phyloP scores from a whole-genome alignment of 2,797 vertebrate genomes.

The Mormyrops boulengeri region DNA sequence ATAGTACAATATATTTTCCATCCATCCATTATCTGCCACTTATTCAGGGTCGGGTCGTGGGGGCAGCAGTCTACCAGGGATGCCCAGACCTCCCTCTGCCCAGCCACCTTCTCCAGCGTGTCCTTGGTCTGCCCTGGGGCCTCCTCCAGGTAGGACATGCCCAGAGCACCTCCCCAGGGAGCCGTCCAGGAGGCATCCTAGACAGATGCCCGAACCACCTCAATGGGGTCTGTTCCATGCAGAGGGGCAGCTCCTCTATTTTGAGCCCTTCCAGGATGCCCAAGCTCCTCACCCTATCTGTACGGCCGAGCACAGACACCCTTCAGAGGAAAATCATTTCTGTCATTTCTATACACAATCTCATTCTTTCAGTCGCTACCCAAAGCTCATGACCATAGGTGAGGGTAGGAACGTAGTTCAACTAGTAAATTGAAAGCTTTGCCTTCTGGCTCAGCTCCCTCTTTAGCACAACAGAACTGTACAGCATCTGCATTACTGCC shows the following conservation, averaged over 20 bases:
- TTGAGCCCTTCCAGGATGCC: background rate
- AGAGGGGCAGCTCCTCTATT: background rate
- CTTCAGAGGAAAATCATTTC: background rate
- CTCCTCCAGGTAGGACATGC: background rate
- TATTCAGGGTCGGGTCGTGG: background rate
- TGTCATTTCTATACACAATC: background rate
- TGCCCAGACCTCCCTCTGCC: background rate
- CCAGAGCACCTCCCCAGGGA: background rate
- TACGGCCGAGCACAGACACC: background rate
- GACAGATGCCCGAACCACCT: background rate
- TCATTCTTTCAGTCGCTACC: background rate
- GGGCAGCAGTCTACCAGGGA: background rate
- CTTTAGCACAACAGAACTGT: background rate
- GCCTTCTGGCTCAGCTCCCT: background rate
- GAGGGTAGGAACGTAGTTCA: background rate
- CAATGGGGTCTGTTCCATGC: background rate
- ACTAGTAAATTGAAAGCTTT: background rate
- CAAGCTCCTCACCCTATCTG: background rate
- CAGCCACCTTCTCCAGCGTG: background rate
- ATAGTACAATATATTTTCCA: background rate
- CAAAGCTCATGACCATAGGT: background rate
- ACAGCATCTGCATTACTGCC: background rate
- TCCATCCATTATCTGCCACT: background rate
- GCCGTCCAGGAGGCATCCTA: background rate
- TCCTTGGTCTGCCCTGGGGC: background rate